Conservation (phyloP, 2,797 vertebrate species). For the Hypotaenidia okinawae region DNA sequence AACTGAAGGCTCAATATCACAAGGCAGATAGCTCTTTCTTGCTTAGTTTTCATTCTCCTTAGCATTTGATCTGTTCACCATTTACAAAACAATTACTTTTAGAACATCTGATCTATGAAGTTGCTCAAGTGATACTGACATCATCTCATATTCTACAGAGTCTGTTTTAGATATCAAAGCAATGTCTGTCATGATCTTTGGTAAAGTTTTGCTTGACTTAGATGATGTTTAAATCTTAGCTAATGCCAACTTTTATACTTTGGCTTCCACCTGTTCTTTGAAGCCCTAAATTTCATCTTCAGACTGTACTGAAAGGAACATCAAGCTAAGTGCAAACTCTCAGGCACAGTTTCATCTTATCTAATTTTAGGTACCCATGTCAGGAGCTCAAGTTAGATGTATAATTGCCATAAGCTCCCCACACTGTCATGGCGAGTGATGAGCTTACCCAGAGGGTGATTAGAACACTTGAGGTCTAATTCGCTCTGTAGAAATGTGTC, state of each 20-base stretch:
- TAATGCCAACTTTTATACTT: slow-evolving; percentile 11
- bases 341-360: slow-evolving; percentile 24
- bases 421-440: neutral
- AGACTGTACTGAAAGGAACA: slow-evolving; percentile 31
- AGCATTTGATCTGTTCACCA: slow-evolving; percentile 2
- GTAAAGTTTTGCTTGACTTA: slow-evolving; percentile 9
- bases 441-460: neutral
- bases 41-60: slow-evolving; percentile 2
- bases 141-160: neutral
- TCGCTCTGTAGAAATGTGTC: neutral
- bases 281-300: slow-evolving; percentile 39
- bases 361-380: slow-evolving; percentile 51
- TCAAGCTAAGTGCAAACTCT: slow-evolving; percentile 36
- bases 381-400: neutral
- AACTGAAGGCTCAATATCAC: neutral
- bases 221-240: slow-evolving; percentile 16
- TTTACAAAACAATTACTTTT: neutral
- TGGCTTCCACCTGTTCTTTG: slow-evolving; percentile 38
- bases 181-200: neutral
- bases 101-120: neutral
- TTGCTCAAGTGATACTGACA: neutral
- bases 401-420: neutral
- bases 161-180: neutral
- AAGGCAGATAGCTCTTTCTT: neutral
- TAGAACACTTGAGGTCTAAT: neutral